Conservation (phyloP, 2,113 vertebrate genomes). For the Odocoileus virginianus region DNA sequence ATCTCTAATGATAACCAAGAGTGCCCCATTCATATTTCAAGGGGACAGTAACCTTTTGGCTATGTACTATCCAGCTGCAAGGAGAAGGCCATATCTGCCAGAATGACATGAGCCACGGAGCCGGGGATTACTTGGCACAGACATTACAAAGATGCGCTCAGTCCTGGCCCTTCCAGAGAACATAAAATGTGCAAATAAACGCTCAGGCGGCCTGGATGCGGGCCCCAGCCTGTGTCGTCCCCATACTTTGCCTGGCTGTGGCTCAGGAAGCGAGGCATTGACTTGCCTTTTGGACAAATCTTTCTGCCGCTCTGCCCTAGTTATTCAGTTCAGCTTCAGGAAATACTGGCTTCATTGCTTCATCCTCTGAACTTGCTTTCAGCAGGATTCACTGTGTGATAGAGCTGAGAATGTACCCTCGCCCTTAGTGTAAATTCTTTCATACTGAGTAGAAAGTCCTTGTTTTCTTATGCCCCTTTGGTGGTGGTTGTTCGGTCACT, state of each 20-base stretch:
- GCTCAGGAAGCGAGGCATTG: not conserved
- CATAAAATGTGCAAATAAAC: constrained; percentile 24
- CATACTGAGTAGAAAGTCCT: not conserved
- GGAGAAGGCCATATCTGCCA: not conserved
- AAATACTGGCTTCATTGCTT: not conserved
- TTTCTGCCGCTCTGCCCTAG: not conserved
- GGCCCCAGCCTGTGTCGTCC: not conserved
- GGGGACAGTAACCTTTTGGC: not conserved
- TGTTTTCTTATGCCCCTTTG: too few species aligned
- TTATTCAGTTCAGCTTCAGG: not conserved
- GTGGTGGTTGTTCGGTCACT: fast-evolving
- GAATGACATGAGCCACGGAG: not conserved
- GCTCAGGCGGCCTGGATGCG: not conserved
- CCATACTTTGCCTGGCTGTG: not conserved
- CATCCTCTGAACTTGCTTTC: not conserved
- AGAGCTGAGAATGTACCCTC: not conserved
- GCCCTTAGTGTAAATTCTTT: not conserved
- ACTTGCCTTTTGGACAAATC: not conserved
- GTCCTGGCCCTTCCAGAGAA: not conserved
- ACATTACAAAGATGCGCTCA: not conserved
- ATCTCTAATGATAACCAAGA: not conserved
- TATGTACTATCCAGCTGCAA: not conserved
- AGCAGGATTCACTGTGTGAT: not conserved
- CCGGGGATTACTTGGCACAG: not conserved
- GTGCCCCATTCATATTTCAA: not conserved